Evolutionary conservation across 1,140 invertebrate species (phyloP).

Genomic region (Drosophila kurseongensis): DNA sequence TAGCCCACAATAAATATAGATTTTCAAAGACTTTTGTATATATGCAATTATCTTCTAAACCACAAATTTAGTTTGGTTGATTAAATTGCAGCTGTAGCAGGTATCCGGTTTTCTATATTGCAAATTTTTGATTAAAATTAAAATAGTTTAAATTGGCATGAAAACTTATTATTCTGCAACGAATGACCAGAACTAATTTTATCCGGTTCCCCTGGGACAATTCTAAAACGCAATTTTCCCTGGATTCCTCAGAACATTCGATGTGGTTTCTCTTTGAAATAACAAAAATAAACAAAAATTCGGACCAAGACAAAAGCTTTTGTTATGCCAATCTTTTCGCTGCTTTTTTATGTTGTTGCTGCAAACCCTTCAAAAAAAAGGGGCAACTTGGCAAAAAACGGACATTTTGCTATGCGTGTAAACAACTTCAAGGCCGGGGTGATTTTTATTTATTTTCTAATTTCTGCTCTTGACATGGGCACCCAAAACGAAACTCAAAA

Average conservation of each 20-base stretch:
- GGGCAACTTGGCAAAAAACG: conserved; percentile 24
- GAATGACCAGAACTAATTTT: not conserved
- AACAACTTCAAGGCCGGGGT: conserved; percentile 30
- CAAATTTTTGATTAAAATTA: no score
- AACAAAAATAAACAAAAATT: not conserved
- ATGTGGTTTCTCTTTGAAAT: not conserved
- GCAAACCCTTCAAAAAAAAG: conserved; percentile 34
- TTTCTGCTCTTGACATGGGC: conserved; percentile 14
- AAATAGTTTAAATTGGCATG: not conserved
- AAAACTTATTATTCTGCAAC: not conserved
- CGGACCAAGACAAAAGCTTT: conserved; percentile 5
- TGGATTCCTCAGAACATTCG: not conserved
- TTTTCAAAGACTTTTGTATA: no score
- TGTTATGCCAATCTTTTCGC: not conserved
- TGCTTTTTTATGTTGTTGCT: not conserved
- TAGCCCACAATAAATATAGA: no score
- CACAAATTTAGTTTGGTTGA: no score
- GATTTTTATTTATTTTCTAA: conserved; percentile 20
- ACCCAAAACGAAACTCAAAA: conserved; percentile 4
- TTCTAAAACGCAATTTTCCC: conserved; percentile 1
- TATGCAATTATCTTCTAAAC: no score
- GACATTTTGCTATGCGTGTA: conserved; percentile 29
- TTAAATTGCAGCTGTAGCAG: no score
- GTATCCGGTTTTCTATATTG: no score
- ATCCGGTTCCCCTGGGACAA: not conserved